These are phyloP conservation scores for Drosophila nigritarsus DNA, from an alignment of 2,888 invertebrate genomes.

Conservation along the genomic window DNA sequence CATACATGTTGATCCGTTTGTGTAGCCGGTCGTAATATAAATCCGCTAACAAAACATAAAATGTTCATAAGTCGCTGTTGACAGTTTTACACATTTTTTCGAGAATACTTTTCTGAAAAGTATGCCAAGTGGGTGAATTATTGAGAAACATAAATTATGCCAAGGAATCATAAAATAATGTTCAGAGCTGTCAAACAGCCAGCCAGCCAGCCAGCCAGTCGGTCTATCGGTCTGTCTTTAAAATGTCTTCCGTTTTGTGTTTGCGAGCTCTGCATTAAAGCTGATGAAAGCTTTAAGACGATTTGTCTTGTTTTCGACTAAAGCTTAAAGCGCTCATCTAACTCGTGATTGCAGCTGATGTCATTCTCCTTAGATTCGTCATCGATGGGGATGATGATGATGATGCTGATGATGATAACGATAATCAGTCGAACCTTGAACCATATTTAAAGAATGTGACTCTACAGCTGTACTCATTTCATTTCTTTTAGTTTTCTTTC, in stretches of 20 bases:
- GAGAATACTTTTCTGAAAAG: neutral
- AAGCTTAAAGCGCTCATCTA: neutral
- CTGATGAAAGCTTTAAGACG: neutral
- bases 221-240: neutral
- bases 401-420: conserved; percentile 27
- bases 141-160: conserved; percentile 11
- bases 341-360: conserved; percentile 19
- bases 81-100: conserved; percentile 21
- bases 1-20: neutral
- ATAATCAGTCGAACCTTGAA: conserved; percentile 52
- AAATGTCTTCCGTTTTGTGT: neutral
- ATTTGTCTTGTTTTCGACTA: neutral
- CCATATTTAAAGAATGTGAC: conserved; percentile 36
- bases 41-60: conserved; percentile 18
- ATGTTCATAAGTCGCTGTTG: conserved; percentile 3
- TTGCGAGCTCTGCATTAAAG: neutral
- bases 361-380: conserved; percentile 47
- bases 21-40: conserved; percentile 18
- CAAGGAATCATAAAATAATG: conserved; percentile 5
- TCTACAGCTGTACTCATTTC: conserved; percentile 14
- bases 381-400: conserved; percentile 39
- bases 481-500: conserved; percentile 17
- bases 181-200: neutral
- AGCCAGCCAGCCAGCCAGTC: neutral
- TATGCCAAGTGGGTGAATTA: conserved; percentile 13